A percentile compares a stretch with the other conserved stretches of the same genome.
These are phyloP conservation scores for Boulengeromyrus knoepffleri DNA, from an alignment of 2,113 vertebrate species.

Conservation along the genomic window DNA sequence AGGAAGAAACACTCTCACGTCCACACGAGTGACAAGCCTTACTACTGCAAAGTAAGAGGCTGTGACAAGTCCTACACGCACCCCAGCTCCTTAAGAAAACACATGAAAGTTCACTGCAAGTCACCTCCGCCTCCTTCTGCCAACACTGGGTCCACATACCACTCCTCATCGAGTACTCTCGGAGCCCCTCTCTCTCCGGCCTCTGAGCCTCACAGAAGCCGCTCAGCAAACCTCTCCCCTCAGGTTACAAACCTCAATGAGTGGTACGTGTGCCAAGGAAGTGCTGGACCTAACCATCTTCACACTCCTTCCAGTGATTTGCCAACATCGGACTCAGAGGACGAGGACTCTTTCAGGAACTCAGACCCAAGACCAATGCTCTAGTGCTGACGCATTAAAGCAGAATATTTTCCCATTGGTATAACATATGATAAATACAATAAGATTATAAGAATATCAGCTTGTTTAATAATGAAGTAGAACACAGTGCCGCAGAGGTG, in stretches of 20 bases:
- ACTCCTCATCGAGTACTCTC: constrained; percentile 59
- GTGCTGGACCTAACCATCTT: constrained; percentile 72
- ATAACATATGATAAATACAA: constrained; percentile 26
- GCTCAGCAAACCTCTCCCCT: constrained; percentile 73
- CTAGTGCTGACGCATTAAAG: constrained; percentile 51
- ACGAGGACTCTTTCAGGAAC: constrained; percentile 77
- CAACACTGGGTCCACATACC: constrained; percentile 62
- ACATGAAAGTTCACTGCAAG: constrained; percentile 98
- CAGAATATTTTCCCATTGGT: constrained; percentile 12
- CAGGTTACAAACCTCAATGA: constrained; percentile 95
- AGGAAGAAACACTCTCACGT: constrained; percentile 94
- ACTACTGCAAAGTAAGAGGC: constrained; percentile 90
- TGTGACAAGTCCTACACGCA: constrained; percentile 97
- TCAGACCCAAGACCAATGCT: constrained; percentile 81
- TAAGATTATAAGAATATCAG: constrained; percentile 21
- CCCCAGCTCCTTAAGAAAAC: constrained; percentile 91
- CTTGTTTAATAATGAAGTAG: constrained; percentile 16
- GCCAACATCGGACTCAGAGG: constrained; percentile 79
- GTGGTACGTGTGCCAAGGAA: constrained; percentile 94
- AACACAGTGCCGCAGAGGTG: constrained; percentile 34
- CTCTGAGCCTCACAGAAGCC: constrained; percentile 65
- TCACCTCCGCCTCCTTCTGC: constrained; percentile 78
- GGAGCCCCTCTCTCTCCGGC: constrained; percentile 70
- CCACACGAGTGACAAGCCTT: constrained; percentile 95
- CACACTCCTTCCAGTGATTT: constrained; percentile 81